Evolutionary conservation across 2,888 invertebrate genomes (phyloP).

Genomic region (Sphaerophoria rueppellii): DNA sequence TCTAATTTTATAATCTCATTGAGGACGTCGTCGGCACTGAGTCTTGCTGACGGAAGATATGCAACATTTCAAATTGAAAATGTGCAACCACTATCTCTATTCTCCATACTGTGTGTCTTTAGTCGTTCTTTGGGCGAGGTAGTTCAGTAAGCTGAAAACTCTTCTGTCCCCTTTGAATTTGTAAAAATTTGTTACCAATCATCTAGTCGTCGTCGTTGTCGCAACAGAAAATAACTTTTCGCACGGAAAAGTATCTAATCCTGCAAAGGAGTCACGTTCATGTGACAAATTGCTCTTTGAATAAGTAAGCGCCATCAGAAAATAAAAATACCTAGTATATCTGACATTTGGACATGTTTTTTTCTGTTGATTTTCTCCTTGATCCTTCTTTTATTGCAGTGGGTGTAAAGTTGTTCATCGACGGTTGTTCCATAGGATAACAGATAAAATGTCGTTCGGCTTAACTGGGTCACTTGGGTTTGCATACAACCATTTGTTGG

Average conservation of each 20-base stretch:
- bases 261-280: slow-evolving; percentile 25
- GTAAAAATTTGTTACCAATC: slow-evolving; percentile 6
- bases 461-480: slow-evolving; percentile 15
- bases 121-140: background rate
- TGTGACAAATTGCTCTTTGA: slow-evolving; percentile 52
- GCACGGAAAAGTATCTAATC: slow-evolving; percentile 13
- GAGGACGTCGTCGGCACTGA: background rate
- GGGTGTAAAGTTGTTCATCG: background rate
- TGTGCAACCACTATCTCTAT: background rate
- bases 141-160: background rate
- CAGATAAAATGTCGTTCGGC: background rate
- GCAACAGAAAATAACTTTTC: background rate
- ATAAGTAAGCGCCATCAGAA: slow-evolving; percentile 41
- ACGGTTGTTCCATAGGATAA: background rate
- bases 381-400: background rate
- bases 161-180: slow-evolving; percentile 1
- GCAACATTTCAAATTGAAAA: background rate
- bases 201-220: background rate
- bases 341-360: slow-evolving; percentile 19
- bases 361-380: background rate
- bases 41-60: background rate
- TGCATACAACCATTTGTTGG: slow-evolving; percentile 19
- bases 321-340: slow-evolving; percentile 41
- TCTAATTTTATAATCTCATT: slow-evolving; percentile 15
- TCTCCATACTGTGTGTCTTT: background rate